phyloP scores from a whole-genome alignment of 2,888 invertebrate genomes.

The Oscheius sp. region DNA sequence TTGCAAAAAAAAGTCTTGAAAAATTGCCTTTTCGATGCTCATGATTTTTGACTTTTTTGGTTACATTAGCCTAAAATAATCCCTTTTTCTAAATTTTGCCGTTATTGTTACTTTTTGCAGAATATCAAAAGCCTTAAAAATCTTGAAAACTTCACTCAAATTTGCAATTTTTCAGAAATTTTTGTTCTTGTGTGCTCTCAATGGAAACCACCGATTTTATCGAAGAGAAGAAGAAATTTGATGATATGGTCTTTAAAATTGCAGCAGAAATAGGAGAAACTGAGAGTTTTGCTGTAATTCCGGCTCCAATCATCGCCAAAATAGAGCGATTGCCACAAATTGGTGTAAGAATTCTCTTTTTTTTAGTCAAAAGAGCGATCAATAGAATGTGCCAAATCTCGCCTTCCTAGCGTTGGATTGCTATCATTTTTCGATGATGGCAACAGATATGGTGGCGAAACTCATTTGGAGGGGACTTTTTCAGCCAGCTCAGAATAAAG shows the following conservation, averaged over 20 bases:
- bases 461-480: constrained; percentile 49
- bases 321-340: constrained; percentile 37
- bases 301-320: constrained; percentile 38
- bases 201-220: constrained; percentile 23
- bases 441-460: constrained; percentile 52
- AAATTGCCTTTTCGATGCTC: no score
- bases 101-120: no score
- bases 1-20: no score
- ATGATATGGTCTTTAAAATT: constrained; percentile 22
- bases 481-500: constrained; percentile 26
- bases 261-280: background rate
- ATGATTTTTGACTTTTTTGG: no score
- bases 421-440: constrained; percentile 50
- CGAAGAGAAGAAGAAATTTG: constrained; percentile 28
- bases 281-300: constrained; percentile 35
- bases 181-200: constrained; percentile 42
- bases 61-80: no score
- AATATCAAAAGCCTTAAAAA: no score
- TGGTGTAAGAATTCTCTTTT: constrained; percentile 23
- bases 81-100: no score
- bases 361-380: background rate
- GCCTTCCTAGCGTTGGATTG: constrained; percentile 55
- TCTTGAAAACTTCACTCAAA: no score
- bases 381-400: constrained; percentile 36
- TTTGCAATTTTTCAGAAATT: constrained; percentile 34